Conservation (phyloP, 2,888 invertebrate genomes). For the Deilephila elpenor region DNA sequence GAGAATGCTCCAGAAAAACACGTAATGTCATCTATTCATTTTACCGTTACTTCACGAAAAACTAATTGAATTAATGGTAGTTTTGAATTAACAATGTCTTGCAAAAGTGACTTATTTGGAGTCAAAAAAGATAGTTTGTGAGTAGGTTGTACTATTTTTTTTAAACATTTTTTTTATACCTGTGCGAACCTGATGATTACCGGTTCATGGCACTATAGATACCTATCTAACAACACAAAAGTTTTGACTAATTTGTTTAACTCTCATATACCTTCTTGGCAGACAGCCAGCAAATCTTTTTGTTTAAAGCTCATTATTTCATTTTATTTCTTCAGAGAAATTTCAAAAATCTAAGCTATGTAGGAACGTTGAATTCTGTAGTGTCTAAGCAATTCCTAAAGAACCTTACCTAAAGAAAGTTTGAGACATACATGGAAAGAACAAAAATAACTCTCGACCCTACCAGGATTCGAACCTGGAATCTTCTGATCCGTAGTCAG, state of each 20-base stretch:
- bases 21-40: constrained; percentile 12
- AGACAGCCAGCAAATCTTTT: no score
- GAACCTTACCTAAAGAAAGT: not conserved
- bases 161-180: no score
- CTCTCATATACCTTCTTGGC: no score
- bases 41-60: constrained; percentile 4
- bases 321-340: no score
- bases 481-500: constrained; percentile 89
- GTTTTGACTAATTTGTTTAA: no score
- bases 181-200: no score
- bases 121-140: not conserved
- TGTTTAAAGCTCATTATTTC: no score
- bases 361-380: no score
- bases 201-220: no score
- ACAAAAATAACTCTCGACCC: constrained; percentile 64
- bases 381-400: not conserved
- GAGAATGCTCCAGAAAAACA: constrained; percentile 20
- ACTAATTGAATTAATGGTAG: not conserved
- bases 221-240: no score
- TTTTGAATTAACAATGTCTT: constrained; percentile 9
- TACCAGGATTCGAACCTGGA: constrained; percentile 88
- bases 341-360: no score
- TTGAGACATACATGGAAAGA: not conserved
- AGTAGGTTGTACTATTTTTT: no score
- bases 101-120: not conserved